Evolutionary conservation across 2,888 invertebrate species (phyloP), one percentile per base, ranked within the genome.

Genomic region (Aplocera efformata): DNA sequence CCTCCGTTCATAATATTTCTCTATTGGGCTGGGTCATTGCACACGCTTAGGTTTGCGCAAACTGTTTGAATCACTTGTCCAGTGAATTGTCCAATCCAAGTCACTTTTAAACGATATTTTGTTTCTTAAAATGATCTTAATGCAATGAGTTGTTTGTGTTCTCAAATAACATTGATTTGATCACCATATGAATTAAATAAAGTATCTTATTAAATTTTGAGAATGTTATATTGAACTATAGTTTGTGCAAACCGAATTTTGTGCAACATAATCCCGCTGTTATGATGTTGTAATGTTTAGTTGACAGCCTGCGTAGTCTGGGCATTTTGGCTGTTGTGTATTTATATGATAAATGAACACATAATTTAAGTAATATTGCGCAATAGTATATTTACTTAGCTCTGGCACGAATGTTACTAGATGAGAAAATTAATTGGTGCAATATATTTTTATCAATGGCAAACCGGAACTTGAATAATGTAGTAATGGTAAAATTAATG

Each of bases 241-340:
- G 23, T 23, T 8, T n/a, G 1, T 23, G 23, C n/a, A 23, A 23
- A 23, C 8, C 8, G 1, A 23, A 23, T 9, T n/a, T n/a, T 9
- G 1, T 26, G 8, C 26, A 26, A 26, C 9, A 26, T 25, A 24
- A 33, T 32, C 10, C 31, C 50, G 44, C 45, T 48, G 48, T 50
- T 46, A 35, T 32, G 40, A 53, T 55, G 56, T 64, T 67, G 58
- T 63, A 63, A 44, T 37, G 36, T 63, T 60, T 62, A 60, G 63
- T 57, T 58, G 45, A 54, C 54, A 30, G 45, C 60, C 63, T 48
- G 60, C 52, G 34, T 53, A 50, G 53, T 55, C 54, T 63, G 48
- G 65, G 60, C 48, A 32, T 48, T 72, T 76, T 72, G 71, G 76
- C 79, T 82, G 79, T 84, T 84, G 78, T 84, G 68, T 82, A 77